phyloP scores from a whole-genome alignment of 2,113 vertebrate genomes.

The Forbesichthys papilliferus region DNA sequence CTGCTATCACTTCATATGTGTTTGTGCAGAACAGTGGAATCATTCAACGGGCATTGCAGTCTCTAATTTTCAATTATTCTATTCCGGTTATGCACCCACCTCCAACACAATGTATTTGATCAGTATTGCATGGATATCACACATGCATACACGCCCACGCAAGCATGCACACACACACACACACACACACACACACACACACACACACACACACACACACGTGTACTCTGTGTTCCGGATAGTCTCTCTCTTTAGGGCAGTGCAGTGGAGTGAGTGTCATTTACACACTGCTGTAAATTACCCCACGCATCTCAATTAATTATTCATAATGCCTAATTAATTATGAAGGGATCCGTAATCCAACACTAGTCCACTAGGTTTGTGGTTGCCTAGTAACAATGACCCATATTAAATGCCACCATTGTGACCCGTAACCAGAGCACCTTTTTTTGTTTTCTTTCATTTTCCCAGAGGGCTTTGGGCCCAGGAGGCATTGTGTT shows the following conservation, averaged over 20 bases:
- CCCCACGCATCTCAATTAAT: constrained; percentile 72
- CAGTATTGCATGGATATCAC: no score
- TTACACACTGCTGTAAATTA: constrained; percentile 77
- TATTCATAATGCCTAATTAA: constrained; percentile 78
- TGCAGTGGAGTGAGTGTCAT: constrained; percentile 58
- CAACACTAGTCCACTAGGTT: constrained; percentile 71
- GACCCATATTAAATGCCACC: constrained; percentile 76
- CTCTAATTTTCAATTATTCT: no score
- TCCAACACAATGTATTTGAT: no score
- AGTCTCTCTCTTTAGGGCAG: constrained; percentile 16
- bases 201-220: neutral
- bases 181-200: neutral
- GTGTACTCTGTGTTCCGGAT: constrained; percentile 4
- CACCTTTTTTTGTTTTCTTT: constrained; percentile 47
- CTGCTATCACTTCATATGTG: no score
- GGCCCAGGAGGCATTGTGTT: constrained; percentile 42
- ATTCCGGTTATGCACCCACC: no score
- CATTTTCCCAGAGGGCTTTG: constrained; percentile 47
- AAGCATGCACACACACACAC: neutral
- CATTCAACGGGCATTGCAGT: no score
- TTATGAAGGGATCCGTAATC: constrained; percentile 79
- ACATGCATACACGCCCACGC: neutral
- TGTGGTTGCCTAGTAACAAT: constrained; percentile 76
- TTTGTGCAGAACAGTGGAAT: no score
- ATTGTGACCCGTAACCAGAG: constrained; percentile 71